Base-by-base conservation (phyloP, 1,140 invertebrate genomes). In the Drosophila funebris region DNA sequence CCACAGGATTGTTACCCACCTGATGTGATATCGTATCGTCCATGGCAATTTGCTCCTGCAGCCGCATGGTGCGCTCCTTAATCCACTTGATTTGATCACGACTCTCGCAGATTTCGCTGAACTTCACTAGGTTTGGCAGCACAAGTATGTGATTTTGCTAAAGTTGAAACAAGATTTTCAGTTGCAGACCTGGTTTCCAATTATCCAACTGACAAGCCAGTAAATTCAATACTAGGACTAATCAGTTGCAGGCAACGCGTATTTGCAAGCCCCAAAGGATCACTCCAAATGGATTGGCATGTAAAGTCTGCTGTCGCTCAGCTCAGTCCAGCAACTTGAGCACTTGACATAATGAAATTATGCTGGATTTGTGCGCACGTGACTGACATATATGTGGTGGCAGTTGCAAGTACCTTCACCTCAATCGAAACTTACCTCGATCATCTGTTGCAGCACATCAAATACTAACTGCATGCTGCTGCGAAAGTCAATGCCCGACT, bases 21-120 rank as follows among this genome's bases (percentile, higher is more conserved):
- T 92, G 83, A 90, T 92, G 91, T 36, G 90, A 90, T 76, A 92
- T 91, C 6, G 91, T 91, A 66, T 92, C 91, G 20, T 91, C 90
- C 80, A 90, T 91, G 39, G 91, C 67, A 64, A 92, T 87, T 60
- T 84, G 78, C n/a, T 90, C 90, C 57, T 92, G 87, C 29, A 92
- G 66, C 24, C 78, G 84, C 29, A 90, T 70, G 16, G 74, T 83
- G 39, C 83, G 90, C 33, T 92, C 78, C 72, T 89, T 91, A 62
- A 92, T 92, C 89, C 90, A 90, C 56, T 87, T 90, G 66, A 91
- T 87, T 76, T 92, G 91, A 71, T 92, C 91, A 66, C 85, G 89
- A 75, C 88, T 92, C 53, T 92, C 91, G 57, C 90, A 92, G 46
- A 92, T 85, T 74, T 92, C 91, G 36, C 80, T 78, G 41, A 92